phyloP scores from a whole-genome alignment of 2,888 invertebrate genomes.

The Cheiracanthium punctorium region DNA sequence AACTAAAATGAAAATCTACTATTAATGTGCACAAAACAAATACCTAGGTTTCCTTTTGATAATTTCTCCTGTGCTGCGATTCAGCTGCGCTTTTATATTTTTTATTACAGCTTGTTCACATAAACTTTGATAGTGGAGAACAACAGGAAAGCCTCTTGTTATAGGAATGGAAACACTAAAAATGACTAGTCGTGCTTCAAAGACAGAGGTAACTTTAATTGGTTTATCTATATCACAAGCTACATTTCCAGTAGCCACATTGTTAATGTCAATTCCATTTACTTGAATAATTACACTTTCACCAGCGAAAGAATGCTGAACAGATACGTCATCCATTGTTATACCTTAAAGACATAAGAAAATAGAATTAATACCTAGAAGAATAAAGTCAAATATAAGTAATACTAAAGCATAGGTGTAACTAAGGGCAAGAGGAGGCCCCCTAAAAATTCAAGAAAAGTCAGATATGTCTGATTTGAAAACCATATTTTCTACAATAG shows the following conservation, averaged over 20 bases:
- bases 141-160: conserved; percentile 82
- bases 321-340: conserved; percentile 83
- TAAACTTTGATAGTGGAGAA: conserved; percentile 94
- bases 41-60: conserved; percentile 91
- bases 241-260: conserved; percentile 89
- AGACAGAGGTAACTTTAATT: conserved; percentile 86
- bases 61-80: conserved; percentile 94
- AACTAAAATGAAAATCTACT: no score
- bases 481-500: no score
- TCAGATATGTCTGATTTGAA: no score
- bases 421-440: no score
- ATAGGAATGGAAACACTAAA: conserved; percentile 94
- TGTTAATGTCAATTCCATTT: conserved; percentile 88
- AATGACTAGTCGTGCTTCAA: conserved; percentile 94
- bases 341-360: conserved; percentile 77
- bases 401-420: no score
- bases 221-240: conserved; percentile 88
- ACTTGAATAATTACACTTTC: conserved; percentile 91
- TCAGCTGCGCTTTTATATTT: conserved; percentile 89
- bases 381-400: no score
- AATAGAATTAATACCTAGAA: background rate
- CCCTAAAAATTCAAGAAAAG: no score
- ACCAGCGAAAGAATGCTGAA: conserved; percentile 90
- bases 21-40: background rate
- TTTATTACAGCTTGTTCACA: conserved; percentile 92